Base-by-base conservation (phyloP, 2,888 invertebrate genomes). In the Brachynemurus nebulosus region DNA sequence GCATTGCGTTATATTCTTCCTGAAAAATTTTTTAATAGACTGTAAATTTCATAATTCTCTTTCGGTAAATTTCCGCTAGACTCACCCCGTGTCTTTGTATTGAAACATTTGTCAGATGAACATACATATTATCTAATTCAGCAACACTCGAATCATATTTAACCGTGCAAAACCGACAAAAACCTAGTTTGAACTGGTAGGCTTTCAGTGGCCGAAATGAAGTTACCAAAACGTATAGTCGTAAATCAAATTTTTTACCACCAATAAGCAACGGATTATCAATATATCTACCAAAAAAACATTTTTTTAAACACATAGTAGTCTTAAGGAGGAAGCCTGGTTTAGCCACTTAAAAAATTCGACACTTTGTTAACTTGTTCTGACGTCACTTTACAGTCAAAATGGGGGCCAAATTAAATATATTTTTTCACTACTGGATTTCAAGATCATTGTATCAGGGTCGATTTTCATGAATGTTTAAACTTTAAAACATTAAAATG, bases 21-120 rank as follows among this genome's bases (percentile, higher is more conserved):
- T 84, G 53, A 37, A 64, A 56, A 23, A 23, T 23, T 23, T 23
- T 7, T 23, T 23, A 23, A 7, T 6, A 23, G 9, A 23, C 23
- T 9, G 9, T 7, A 23, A 9, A 7, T 23, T 7, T 23, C 9
- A 7, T 23, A 7, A 23, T 23, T 7, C 9, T 23, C 9, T 23
- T 9, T 23, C 23, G 6, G 9, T 23, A 23, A 23, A 23, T 23
- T 23, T 23, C 23, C 6, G 9, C 6, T 9, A 23, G 23, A 23
- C 73, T 67, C 64, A 83, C 84, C 52, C 93, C 93, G 59, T 92
- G 91, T 64, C 93, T 95, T 65, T 97, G 96, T n/a, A 96, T 91
- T 46, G 95, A 93, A 4, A 95, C 95, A 61, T 96, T 96, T 9
- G 95, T 95, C 43, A 95, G 71, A 69, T 95, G 95, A 43, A 93